phyloP scores from a whole-genome alignment of 2,797 vertebrate species.

The Micromesistius poutassou region DNA sequence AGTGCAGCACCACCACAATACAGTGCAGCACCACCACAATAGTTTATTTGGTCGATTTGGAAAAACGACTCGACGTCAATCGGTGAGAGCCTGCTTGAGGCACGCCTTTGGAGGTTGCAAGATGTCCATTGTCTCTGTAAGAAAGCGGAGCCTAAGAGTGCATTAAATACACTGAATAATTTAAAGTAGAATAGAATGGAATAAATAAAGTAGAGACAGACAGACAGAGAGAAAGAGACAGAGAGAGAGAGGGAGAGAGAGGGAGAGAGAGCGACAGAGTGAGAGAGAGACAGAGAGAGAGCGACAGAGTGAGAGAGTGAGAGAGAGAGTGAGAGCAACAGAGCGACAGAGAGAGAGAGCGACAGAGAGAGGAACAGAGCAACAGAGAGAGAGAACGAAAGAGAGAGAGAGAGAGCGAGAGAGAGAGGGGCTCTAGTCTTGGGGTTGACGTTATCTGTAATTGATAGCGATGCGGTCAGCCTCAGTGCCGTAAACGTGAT shows the following conservation, averaged over 20 bases:
- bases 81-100: too few relatives aligned
- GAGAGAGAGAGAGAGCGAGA: not conserved
- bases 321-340: too few relatives aligned
- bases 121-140: too few relatives aligned
- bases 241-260: too few relatives aligned
- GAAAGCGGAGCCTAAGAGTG: not conserved
- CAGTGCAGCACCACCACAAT: not conserved
- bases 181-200: not conserved
- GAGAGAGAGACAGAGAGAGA: not conserved
- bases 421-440: not conserved
- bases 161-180: not conserved
- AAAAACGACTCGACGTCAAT: too few relatives aligned
- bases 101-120: too few relatives aligned
- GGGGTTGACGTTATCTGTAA: conserved; percentile 43
- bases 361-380: too few relatives aligned
- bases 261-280: not conserved
- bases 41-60: not conserved
- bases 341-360: too few relatives aligned
- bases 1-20: not conserved
- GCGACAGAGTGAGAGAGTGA: not conserved
- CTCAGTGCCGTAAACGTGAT: conserved; percentile 45
- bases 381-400: conserved; percentile 6
- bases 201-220: not conserved
- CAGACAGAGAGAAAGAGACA: too few relatives aligned
- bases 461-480: conserved; percentile 38